Conservation (phyloP, 2,113 vertebrate species). For the Piaya cayana region DNA sequence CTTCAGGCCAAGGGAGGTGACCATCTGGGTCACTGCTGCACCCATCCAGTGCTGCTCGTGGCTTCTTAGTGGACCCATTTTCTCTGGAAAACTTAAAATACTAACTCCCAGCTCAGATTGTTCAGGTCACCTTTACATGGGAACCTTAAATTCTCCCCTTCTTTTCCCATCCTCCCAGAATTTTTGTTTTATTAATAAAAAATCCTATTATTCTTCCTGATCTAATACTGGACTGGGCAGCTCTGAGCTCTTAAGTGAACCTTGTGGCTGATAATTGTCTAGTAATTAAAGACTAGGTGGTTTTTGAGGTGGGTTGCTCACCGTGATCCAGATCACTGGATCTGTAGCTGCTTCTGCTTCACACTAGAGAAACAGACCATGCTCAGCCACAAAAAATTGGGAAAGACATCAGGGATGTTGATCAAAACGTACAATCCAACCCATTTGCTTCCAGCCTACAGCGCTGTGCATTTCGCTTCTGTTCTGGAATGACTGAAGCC, state of each 20-base stretch:
- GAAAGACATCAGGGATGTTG: neutral
- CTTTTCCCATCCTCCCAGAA: fast-evolving
- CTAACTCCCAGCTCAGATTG: neutral
- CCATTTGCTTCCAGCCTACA: fast-evolving
- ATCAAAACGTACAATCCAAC: fast-evolving
- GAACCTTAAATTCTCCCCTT: neutral
- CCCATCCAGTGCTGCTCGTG: fast-evolving
- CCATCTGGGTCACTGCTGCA: neutral
- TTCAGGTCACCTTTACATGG: neutral
- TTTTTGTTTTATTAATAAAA: neutral
- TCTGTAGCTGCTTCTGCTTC: neutral
- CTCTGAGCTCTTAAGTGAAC: neutral
- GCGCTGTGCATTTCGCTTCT: fast-evolving
- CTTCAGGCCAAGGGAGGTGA: neutral
- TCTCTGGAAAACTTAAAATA: neutral
- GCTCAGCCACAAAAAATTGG: neutral
- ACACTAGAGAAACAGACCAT: neutral
- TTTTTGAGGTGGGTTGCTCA: neutral
- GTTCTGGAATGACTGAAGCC: neutral
- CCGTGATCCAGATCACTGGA: fast-evolving
- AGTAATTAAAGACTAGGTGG: neutral
- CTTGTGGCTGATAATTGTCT: neutral
- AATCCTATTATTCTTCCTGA: neutral
- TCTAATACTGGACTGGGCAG: neutral
- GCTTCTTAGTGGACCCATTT: neutral